phyloP scores from a whole-genome alignment of 2,888 invertebrate species.

The Octonoba sinensis region DNA sequence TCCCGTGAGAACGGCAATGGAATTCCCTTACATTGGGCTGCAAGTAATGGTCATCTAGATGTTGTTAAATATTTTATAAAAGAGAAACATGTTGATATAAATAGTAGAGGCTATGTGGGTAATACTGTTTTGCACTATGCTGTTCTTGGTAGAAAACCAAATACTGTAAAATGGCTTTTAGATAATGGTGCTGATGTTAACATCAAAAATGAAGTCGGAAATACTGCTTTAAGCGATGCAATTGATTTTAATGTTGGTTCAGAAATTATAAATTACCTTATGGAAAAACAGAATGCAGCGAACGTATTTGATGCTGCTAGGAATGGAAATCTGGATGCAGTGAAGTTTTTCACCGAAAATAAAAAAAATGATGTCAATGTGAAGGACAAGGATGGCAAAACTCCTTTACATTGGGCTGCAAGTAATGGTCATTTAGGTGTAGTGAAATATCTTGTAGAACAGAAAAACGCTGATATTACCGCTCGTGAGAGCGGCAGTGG shows the following conservation, averaged over 20 bases:
- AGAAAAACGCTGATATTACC: neutral
- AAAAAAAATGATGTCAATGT: neutral
- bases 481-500: no score
- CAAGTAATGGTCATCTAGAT: neutral
- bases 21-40: neutral
- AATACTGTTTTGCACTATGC: no score
- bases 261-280: neutral
- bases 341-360: neutral
- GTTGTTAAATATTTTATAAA: neutral
- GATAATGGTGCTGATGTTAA: neutral
- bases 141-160: no score
- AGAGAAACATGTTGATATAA: neutral
- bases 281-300: neutral
- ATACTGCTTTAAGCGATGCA: neutral
- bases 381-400: neutral
- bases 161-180: no score
- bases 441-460: neutral
- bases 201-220: neutral
- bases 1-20: no score
- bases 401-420: conserved; percentile 13
- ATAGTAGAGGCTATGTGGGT: neutral
- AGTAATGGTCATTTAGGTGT: neutral
- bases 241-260: neutral
- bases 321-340: neutral
- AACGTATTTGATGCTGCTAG: neutral